These are phyloP conservation scores for Caenorhabditis panamensis DNA, from an alignment of 2,888 invertebrate species.

Conservation along the genomic window DNA sequence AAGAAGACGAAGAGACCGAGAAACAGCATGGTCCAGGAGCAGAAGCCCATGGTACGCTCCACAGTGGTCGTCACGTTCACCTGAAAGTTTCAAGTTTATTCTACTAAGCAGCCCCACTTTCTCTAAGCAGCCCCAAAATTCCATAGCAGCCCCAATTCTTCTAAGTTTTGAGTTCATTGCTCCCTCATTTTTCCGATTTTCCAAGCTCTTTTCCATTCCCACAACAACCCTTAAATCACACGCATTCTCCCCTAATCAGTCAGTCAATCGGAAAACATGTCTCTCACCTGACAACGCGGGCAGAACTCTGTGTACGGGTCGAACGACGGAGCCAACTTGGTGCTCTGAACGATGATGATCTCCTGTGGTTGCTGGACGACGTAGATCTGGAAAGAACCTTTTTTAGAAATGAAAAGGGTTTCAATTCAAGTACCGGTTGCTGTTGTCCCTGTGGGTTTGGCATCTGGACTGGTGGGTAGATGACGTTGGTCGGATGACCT, in stretches of 20 bases:
- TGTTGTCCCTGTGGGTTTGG: neutral
- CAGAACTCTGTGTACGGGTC: conserved; percentile 52
- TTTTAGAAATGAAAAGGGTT: neutral
- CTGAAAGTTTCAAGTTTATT: conserved; percentile 23
- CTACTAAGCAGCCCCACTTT: no score
- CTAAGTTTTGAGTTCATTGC: neutral
- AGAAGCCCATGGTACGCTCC: conserved; percentile 58
- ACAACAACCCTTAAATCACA: neutral
- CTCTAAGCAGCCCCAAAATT: no score
- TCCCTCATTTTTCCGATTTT: no score
- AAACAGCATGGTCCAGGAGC: conserved; percentile 61
- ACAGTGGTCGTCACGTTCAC: conserved; percentile 39
- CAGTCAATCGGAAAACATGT: neutral
- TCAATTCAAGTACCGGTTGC: conserved; percentile 19
- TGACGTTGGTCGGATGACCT: neutral
- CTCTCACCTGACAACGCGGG: conserved; percentile 50
- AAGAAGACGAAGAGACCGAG: conserved; percentile 61
- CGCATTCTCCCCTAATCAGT: neutral
- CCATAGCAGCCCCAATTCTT: neutral
- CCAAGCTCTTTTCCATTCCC: no score
- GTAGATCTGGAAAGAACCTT: conserved; percentile 18
- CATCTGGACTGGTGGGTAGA: conserved; percentile 35
- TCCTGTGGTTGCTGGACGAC: conserved; percentile 46
- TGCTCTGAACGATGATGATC: conserved; percentile 30
- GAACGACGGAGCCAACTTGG: conserved; percentile 47